Conservation (phyloP, 2,797 vertebrate species). For the Rhincodon typus region DNA sequence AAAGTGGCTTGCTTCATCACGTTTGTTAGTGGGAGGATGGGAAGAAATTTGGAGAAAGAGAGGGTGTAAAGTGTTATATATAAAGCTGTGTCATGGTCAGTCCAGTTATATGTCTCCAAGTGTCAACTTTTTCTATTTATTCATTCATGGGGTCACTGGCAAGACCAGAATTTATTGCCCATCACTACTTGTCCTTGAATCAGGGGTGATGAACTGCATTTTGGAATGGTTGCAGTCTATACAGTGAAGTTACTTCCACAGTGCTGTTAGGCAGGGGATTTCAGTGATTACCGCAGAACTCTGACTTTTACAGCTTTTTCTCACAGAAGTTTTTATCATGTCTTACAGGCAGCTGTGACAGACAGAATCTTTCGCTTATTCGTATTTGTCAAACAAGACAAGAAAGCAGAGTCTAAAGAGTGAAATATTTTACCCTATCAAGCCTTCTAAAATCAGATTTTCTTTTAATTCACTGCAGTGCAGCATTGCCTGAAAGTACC, state of each 20-base stretch:
- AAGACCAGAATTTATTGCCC: not conserved
- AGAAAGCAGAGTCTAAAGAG: not conserved
- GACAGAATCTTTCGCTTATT: not conserved
- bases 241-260: not conserved
- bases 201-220: not conserved
- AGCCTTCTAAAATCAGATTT: not conserved
- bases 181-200: not conserved
- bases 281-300: not conserved
- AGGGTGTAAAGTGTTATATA: not conserved
- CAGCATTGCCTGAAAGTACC: not conserved
- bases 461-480: not conserved
- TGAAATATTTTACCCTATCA: not conserved
- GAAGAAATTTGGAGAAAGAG: not conserved
- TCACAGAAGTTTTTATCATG: not conserved
- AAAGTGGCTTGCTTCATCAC: not conserved
- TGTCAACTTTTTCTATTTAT: not conserved
- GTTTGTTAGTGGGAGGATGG: not conserved
- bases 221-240: not conserved
- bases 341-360: not conserved
- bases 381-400: not conserved
- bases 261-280: not conserved
- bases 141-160: not conserved
- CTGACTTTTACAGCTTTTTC: not conserved
- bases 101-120: not conserved
- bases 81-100: not conserved